A percentile compares a stretch with the other conserved stretches of the same genome.
These are phyloP conservation scores for Drosophila sp. DNA, from an alignment of 1,140 invertebrate genomes.

Conservation along the genomic window DNA sequence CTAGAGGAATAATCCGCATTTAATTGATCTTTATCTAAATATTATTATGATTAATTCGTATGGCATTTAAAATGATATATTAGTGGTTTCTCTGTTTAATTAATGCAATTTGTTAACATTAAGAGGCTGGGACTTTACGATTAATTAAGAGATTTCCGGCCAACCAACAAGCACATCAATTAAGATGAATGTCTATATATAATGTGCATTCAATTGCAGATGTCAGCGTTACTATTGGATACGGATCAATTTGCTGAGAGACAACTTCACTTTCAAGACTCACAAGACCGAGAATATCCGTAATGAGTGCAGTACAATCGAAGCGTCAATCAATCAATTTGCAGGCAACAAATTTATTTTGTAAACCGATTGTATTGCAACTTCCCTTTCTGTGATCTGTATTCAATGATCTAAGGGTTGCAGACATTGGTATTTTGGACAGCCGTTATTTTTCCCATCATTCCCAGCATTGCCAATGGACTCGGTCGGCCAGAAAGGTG, in stretches of 20 bases:
- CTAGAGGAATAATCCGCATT: not conserved
- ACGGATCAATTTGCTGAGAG: conserved; percentile 7
- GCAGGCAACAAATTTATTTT: not conserved
- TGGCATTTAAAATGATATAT: conserved; percentile 6
- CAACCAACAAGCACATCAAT: conserved; percentile 55
- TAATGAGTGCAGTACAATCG: conserved; percentile 18
- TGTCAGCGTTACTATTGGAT: not conserved
- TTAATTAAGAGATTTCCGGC: conserved; percentile 55
- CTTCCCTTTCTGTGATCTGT: conserved; percentile 9
- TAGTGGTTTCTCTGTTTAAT: not conserved
- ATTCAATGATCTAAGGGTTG: conserved; percentile 23
- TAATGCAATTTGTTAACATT: conserved; percentile 46
- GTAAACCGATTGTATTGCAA: conserved; percentile 3
- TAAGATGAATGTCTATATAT: conserved; percentile 62
- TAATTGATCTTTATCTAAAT: conserved; percentile 2
- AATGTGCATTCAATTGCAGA: conserved; percentile 1
- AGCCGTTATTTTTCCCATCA: conserved; percentile 19
- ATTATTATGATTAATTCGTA: conserved; percentile 8
- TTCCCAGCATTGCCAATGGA: conserved; percentile 53
- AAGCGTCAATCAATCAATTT: conserved; percentile 15
- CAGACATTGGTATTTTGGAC: not conserved
- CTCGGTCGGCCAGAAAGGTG: conserved; percentile 40
- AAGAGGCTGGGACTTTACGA: conserved; percentile 18
- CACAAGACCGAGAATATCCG: conserved; percentile 1
- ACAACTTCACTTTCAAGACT: conserved; percentile 18